These are phyloP conservation scores for Drosophila rhopaloa DNA, from an alignment of 1,140 invertebrate genomes.

Conservation along the genomic window DNA sequence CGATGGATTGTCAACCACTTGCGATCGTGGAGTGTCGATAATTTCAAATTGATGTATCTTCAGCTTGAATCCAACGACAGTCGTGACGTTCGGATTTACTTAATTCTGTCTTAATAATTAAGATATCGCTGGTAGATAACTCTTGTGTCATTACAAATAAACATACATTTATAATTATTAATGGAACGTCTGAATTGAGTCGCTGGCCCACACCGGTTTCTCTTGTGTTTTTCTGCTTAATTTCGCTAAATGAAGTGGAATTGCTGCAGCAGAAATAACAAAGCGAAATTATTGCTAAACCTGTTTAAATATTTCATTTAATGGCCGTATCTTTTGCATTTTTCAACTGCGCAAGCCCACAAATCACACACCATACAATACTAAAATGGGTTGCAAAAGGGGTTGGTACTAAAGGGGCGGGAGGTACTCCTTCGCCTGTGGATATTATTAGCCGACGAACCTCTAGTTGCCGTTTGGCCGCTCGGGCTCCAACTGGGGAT, in stretches of 20 bases:
- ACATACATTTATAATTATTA: conserved; percentile 54
- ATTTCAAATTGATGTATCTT: conserved; percentile 66
- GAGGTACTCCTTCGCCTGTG: background rate
- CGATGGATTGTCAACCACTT: conserved; percentile 56
- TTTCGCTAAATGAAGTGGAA: conserved; percentile 56
- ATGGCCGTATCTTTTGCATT: conserved; percentile 48
- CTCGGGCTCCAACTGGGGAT: conserved; percentile 48
- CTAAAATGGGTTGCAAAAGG: background rate
- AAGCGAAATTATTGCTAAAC: conserved; percentile 67
- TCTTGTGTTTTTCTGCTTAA: conserved; percentile 20
- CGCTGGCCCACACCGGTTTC: conserved; percentile 55
- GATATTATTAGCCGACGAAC: conserved; percentile 23
- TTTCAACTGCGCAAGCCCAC: conserved; percentile 64
- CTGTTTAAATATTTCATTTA: conserved; percentile 69
- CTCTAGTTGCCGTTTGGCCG: conserved; percentile 36
- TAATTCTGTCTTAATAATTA: conserved; percentile 55
- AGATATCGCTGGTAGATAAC: conserved; percentile 41
- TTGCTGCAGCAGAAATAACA: conserved; percentile 64
- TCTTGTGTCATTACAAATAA: conserved; percentile 4
- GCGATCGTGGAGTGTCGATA: conserved; percentile 57
- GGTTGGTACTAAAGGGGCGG: background rate
- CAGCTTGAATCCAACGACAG: conserved; percentile 40
- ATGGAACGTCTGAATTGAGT: conserved; percentile 53
- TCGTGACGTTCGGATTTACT: conserved; percentile 44
- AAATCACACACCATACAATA: conserved; percentile 8